Percentiles rank a stretch among this genome's conserved stretches.
Conservation (phyloP, 2,113 vertebrate species). For the Chauna torquata region DNA sequence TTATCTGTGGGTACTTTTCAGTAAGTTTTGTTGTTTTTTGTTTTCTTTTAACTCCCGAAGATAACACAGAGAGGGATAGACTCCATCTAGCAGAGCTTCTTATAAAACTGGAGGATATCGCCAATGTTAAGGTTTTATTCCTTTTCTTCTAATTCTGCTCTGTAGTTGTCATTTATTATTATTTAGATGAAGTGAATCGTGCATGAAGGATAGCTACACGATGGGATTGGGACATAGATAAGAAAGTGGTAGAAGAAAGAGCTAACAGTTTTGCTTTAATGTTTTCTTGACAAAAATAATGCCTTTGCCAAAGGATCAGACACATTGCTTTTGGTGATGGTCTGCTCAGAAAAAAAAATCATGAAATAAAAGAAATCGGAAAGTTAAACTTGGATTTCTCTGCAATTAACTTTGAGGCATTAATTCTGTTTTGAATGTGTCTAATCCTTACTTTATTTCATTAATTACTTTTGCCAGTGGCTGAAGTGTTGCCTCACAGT, state of each 20-base stretch:
- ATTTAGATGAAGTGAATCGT: not conserved
- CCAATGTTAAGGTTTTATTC: not conserved
- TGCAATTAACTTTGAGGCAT: not conserved
- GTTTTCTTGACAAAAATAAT: not conserved
- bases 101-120: not conserved
- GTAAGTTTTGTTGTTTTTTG: fast-evolving
- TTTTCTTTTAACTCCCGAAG: not conserved
- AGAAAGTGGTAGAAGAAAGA: not conserved
- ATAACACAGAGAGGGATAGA: not conserved
- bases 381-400: too few relatives aligned
- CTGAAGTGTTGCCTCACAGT: fast-evolving
- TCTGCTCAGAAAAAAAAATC: not conserved
- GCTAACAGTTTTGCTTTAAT: not conserved
- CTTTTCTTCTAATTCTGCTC: not conserved
- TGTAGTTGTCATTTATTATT: not conserved
- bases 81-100: fast-evolving
- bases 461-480: not conserved
- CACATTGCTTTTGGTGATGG: fast-evolving
- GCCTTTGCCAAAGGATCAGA: not conserved
- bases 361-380: too few relatives aligned
- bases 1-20: not conserved
- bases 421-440: not conserved
- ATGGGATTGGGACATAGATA: fast-evolving
- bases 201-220: not conserved
- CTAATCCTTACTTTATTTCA: not conserved